Evolutionary conservation across 2,888 invertebrate species (phyloP).

Genomic region (Aporophyla nigra): DNA sequence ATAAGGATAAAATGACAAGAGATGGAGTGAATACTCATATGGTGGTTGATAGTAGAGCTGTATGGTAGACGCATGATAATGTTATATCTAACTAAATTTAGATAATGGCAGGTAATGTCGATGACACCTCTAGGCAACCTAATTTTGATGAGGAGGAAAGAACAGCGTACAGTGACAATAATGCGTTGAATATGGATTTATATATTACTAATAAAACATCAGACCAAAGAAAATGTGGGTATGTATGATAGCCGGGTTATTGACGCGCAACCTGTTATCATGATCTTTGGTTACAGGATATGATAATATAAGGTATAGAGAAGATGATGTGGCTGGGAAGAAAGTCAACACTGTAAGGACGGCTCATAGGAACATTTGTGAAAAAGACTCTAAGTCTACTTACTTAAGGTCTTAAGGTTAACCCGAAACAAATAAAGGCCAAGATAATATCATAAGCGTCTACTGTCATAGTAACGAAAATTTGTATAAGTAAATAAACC

Average conservation of each 20-base stretch:
- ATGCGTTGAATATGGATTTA: background rate
- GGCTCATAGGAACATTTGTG: too few relatives aligned
- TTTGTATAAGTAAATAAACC: background rate
- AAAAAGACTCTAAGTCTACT: background rate
- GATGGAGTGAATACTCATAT: background rate
- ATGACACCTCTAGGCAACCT: too few relatives aligned
- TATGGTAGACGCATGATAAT: background rate
- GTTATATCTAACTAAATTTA: background rate
- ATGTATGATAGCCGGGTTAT: too few relatives aligned
- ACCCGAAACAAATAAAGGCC: too few relatives aligned
- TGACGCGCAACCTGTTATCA: too few relatives aligned
- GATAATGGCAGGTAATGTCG: background rate
- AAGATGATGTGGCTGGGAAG: background rate
- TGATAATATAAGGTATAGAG: background rate
- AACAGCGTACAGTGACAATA: background rate
- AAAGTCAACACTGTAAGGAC: too few relatives aligned
- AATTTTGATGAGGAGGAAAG: background rate
- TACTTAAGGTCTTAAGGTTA: too few relatives aligned
- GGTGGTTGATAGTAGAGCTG: background rate
- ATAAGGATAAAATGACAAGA: background rate
- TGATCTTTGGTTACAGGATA: too few relatives aligned
- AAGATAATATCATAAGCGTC: background rate
- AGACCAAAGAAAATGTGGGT: background rate
- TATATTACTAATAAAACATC: background rate
- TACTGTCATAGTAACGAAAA: background rate